A percentile compares a stretch with the other conserved stretches of the same genome.
These are phyloP conservation scores for Papilio protenor DNA, from an alignment of 2,888 invertebrate species.

Conservation along the genomic window DNA sequence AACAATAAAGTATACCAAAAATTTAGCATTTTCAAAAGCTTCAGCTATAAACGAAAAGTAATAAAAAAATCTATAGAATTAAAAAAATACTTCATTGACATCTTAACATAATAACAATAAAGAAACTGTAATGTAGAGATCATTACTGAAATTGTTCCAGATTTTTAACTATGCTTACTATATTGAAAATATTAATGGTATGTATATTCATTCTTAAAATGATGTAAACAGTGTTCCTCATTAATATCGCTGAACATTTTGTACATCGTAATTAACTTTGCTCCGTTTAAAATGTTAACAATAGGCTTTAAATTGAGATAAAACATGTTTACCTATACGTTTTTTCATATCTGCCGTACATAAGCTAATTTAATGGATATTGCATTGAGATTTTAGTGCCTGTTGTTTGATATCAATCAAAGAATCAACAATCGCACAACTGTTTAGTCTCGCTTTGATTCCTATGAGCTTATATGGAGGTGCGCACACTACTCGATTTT, in stretches of 20 bases:
- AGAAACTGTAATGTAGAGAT: no score
- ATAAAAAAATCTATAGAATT: background rate
- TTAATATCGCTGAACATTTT: conserved; percentile 1
- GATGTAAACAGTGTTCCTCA: background rate
- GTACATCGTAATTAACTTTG: conserved; percentile 12
- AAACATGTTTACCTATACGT: background rate
- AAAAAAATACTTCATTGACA: background rate
- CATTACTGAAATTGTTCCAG: no score
- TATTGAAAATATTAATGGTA: no score
- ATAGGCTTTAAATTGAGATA: background rate
- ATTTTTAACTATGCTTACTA: no score
- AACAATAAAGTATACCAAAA: no score
- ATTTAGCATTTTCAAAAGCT: background rate
- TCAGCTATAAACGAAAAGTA: background rate
- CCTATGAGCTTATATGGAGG: no score
- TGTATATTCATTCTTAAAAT: background rate
- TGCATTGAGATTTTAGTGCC: background rate
- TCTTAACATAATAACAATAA: background rate
- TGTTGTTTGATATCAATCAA: no score
- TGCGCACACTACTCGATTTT: no score
- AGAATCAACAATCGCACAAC: no score
- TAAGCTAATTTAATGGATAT: background rate
- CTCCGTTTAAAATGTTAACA: background rate
- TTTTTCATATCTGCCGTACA: background rate
- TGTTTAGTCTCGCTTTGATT: no score